phyloP scores from a whole-genome alignment of 2,797 vertebrate species.

The Acipenser oxyrinchus region DNA sequence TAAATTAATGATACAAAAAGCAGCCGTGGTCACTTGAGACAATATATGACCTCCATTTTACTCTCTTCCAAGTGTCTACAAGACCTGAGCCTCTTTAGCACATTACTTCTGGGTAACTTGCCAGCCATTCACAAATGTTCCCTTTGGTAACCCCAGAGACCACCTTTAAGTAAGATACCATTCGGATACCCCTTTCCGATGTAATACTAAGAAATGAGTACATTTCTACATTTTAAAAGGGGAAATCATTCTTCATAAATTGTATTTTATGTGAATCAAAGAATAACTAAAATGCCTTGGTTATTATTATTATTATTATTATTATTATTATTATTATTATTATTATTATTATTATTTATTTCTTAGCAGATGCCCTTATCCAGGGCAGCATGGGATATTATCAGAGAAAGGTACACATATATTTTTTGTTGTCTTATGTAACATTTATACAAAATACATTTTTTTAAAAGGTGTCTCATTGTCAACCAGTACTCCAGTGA shows the following conservation, averaged over 20 bases:
- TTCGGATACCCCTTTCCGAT: constrained; percentile 56
- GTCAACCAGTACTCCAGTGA: too few species aligned
- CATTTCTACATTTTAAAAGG: too few species aligned
- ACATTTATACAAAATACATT: too few species aligned
- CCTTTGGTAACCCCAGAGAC: constrained; percentile 43
- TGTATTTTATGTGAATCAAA: constrained; percentile 22
- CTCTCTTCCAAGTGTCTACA: constrained; percentile 60
- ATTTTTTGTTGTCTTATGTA: too few species aligned
- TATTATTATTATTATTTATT: too few species aligned
- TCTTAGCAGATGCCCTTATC: too few species aligned
- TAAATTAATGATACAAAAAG: constrained; percentile 59
- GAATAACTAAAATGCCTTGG: not conserved
- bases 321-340: too few species aligned
- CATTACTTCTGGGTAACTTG: constrained; percentile 41
- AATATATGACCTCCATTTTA: constrained; percentile 59
- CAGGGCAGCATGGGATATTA: too few species aligned
- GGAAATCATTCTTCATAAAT: constrained; percentile 44
- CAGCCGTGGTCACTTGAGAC: constrained; percentile 59
- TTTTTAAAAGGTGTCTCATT: too few species aligned
- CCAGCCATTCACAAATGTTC: constrained; percentile 54
- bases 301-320: too few species aligned
- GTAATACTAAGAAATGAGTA: constrained; percentile 4
- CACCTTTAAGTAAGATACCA: constrained; percentile 64
- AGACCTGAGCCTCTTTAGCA: constrained; percentile 43
- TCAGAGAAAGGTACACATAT: too few species aligned